Base-by-base conservation (phyloP, 2,797 vertebrate genomes). In the Astyanax mexicanus region DNA sequence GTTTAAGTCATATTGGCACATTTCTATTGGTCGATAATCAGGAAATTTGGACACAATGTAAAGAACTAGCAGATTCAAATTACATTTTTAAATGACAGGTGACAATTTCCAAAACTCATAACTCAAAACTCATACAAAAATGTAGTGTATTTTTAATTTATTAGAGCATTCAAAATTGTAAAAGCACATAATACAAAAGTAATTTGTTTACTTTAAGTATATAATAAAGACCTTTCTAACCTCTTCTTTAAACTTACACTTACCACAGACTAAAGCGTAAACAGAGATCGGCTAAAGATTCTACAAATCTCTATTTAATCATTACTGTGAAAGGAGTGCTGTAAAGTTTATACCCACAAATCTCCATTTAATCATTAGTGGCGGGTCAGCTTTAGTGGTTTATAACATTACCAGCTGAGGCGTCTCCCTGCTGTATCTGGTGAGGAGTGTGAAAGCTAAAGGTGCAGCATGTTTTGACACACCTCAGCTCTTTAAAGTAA, bases 391-490 rank as follows among this genome's bases (percentile, higher is more conserved):
- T 51, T 76, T 12, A 13, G 4, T 38, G 23, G 49, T 69, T 71
- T 52, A 78, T 21, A 72, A n/a, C 47, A 37, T 27, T 44, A 70
- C 47, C 54, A 29, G 21, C 32, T 47, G 32, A 42, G 35, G 17
- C 3, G 13, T 35, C 42, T 72, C 71, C 17, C 35, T 58, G 21
- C 72, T 64, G n/a, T 23, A 25, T 47, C 29, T 17, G 38, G 32
- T 3, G 4, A 13, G 57, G 3, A 37, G 37, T 57, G 65, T 32
- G 76, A 70, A 82, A 69, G 29, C 21, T 49, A 4, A 17, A 68
- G 57, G 55, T 72, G 51, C 52, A 70, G 19, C 42, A 11, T 35
- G 37, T 68, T 78, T 60, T 72, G 72, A 66, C 57, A 80, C 40
- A 68, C 49, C 44, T 51, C 15, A 25, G 35, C 54, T 57, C 49